Conservation (phyloP, 2,888 invertebrate genomes). For the Agrotis ipsilon region DNA sequence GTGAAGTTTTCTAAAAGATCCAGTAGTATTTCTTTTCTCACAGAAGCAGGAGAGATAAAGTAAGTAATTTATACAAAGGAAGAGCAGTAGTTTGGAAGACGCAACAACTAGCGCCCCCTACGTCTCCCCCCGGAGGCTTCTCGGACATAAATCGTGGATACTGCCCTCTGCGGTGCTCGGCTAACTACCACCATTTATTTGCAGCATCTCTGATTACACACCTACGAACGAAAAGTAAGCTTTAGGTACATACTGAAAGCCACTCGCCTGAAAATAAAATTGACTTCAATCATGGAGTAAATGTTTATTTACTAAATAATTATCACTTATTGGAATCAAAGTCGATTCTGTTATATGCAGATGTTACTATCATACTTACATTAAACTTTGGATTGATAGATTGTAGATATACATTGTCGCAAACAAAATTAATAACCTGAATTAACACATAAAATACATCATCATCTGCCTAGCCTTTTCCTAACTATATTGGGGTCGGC, state of each 20-base stretch:
- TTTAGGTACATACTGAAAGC: constrained; percentile 18
- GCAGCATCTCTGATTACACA: constrained; percentile 84
- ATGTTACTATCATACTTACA: no score
- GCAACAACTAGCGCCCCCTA: constrained; percentile 67
- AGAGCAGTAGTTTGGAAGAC: constrained; percentile 67
- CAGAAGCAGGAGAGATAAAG: constrained; percentile 61
- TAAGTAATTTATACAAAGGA: constrained; percentile 67
- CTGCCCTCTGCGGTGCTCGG: constrained; percentile 87
- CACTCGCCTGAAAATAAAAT: not conserved
- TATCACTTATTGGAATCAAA: not conserved
- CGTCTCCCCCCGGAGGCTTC: constrained; percentile 61
- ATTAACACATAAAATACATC: no score
- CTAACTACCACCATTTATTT: constrained; percentile 89
- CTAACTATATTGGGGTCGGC: no score
- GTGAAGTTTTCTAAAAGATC: constrained; percentile 54
- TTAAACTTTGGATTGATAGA: no score
- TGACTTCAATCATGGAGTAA: not conserved
- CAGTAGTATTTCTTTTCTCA: constrained; percentile 56
- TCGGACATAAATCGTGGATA: constrained; percentile 86
- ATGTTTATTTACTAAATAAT: not conserved
- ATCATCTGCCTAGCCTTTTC: no score
- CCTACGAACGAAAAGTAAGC: constrained; percentile 60
- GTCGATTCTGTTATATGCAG: not conserved
- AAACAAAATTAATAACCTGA: no score
- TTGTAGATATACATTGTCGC: no score